Conservation (phyloP, 2,113 vertebrate genomes). For the Odocoileus virginianus region DNA sequence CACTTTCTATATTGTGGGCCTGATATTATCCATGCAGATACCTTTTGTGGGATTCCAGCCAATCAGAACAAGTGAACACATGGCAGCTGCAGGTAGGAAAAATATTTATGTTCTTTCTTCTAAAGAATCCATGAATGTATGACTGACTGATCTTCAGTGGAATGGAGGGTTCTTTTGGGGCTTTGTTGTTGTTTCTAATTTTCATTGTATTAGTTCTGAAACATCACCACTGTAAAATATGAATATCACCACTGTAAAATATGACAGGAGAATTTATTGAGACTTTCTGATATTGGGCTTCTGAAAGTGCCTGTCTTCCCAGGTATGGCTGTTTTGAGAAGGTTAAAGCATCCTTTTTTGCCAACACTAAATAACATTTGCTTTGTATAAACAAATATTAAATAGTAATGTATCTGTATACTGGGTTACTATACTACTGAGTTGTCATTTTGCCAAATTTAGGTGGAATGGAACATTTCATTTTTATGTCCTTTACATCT, state of each 20-base stretch:
- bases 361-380: neutral
- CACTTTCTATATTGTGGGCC: conserved; percentile 98
- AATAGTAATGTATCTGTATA: neutral
- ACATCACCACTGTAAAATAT: neutral
- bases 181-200: neutral
- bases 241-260: neutral
- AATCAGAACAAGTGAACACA: conserved; percentile 97
- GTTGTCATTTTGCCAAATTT: conserved; percentile 3
- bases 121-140: neutral
- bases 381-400: neutral
- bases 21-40: conserved; percentile 97
- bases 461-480: neutral
- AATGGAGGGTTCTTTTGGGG: neutral
- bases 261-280: neutral
- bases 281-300: neutral
- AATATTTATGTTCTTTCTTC: neutral
- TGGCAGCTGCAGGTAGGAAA: conserved; percentile 94
- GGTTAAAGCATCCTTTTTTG: neutral
- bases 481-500: conserved; percentile 16
- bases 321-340: neutral
- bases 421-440: neutral
- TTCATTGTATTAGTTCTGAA: conserved; percentile 2
- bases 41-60: conserved; percentile 98
- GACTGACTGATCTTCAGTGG: neutral
- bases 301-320: neutral